Base-by-base conservation (phyloP, 1,140 invertebrate genomes). In the Bemisia tabaci region DNA sequence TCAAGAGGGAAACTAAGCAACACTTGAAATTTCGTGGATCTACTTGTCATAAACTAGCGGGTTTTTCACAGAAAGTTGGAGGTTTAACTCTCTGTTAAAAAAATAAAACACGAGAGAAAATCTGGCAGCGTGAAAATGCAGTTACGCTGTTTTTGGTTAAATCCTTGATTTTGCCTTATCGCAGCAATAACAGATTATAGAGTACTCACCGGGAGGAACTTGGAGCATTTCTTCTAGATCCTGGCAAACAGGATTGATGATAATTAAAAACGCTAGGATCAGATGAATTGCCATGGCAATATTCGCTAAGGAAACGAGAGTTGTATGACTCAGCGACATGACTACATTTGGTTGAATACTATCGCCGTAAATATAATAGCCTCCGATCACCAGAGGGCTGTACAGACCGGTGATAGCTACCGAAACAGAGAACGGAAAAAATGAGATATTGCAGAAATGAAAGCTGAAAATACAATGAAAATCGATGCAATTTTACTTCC, bases 201-300 rank as follows among this genome's bases (percentile, higher is more conserved):
- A 48, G 33, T 70, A 74, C 78, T 80, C 76, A 89, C 87, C 73
- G 72, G 80, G 79, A 26, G 86, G 82, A 22, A 88, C 77, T 48
- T 81, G 78, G 63, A 88, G 80, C 0, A 86, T 75, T 69, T 87
- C 81, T 76, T 91, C 89, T 48, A 88, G 73, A 72, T 88, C 85
- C 74, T 87, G 84, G 70, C 80, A 82, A 22, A 87, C 80, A 0
- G 85, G 85, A 74, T 87, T 87, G 58, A 85, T 79, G 62, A 85
- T 77, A 68, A 88, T 85, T 26, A 86, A 74, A 71, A 87, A 87
- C 11, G 85, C 85, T 33, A 82, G 75, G 17, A 87, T 73, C 1
- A 87, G 74, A 74, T 88, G 86, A 2, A 82, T 68, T 0, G 81
- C 78, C 78, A 88, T 82, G 2, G 85, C 74, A 24, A 85, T 73